Evolutionary conservation across 2,888 invertebrate genomes (phyloP).

Genomic region (Camptogramma bilineatum): DNA sequence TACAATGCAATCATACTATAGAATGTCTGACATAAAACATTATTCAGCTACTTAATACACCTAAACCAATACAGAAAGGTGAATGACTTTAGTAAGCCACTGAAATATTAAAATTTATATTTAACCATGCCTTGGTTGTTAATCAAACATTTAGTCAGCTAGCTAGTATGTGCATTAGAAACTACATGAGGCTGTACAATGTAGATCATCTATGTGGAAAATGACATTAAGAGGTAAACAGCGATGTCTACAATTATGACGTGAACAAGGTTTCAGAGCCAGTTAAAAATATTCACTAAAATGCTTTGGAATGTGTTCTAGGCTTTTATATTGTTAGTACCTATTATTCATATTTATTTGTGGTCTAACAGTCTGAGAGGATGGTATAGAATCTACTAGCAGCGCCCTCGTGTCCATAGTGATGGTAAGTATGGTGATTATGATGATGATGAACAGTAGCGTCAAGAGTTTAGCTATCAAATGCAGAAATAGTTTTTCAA

Average conservation of each 20-base stretch:
- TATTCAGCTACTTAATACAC: conserved; percentile 43
- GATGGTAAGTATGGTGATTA: too few species aligned
- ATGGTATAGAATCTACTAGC: too few species aligned
- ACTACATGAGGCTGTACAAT: conserved; percentile 7
- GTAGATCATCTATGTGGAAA: conserved; percentile 1
- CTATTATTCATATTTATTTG: too few species aligned
- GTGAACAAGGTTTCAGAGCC: neutral
- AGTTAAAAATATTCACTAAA: neutral
- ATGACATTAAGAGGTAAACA: neutral
- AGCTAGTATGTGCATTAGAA: conserved; percentile 8
- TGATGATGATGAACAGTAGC: too few species aligned
- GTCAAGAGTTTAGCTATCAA: too few species aligned
- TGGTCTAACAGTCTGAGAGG: too few species aligned
- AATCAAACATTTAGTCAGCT: conserved; percentile 20
- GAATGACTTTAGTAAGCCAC: conserved; percentile 53
- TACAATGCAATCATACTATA: conserved; percentile 45
- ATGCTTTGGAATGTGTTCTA: neutral
- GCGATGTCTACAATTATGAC: neutral
- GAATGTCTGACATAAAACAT: conserved; percentile 47
- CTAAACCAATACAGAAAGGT: conserved; percentile 42
- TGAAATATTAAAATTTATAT: conserved; percentile 47
- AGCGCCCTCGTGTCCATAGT: too few species aligned
- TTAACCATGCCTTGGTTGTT: conserved; percentile 22
- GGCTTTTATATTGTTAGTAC: too few species aligned
- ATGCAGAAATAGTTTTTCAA: too few species aligned